phyloP scores from a whole-genome alignment of 2,113 vertebrate species.

The Oplegnathus fasciatus region DNA sequence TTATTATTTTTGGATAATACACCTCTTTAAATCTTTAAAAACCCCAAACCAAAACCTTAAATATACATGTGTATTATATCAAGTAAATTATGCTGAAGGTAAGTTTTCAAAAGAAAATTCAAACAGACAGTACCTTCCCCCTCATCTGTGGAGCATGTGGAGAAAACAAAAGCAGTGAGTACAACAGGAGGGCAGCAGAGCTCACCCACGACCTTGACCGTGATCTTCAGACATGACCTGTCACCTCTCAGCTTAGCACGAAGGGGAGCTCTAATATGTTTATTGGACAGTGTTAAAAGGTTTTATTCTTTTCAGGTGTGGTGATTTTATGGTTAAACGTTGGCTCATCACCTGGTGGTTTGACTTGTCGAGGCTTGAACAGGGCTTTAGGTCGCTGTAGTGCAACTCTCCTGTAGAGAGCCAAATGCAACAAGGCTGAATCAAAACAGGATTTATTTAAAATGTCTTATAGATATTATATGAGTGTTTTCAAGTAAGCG shows the following conservation, averaged over 20 bases:
- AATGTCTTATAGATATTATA: neutral
- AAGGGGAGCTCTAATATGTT: conserved; percentile 31
- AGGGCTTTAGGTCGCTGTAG: conserved; percentile 89
- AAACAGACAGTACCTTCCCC: conserved; percentile 52
- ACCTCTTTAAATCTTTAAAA: conserved; percentile 37
- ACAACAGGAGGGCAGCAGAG: conserved; percentile 10
- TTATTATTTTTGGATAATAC: conserved; percentile 26
- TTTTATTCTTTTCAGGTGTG: conserved; percentile 54
- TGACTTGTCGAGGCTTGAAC: conserved; percentile 86
- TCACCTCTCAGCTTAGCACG: conserved; percentile 34
- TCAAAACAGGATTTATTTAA: neutral
- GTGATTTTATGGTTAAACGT: conserved; percentile 36
- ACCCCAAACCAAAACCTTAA: conserved; percentile 31
- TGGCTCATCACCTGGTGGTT: conserved; percentile 88
- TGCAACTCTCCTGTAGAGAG: conserved; percentile 89
- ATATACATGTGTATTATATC: conserved; percentile 18
- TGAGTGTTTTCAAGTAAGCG: neutral
- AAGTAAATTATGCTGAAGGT: conserved; percentile 20
- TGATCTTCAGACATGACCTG: conserved; percentile 49
- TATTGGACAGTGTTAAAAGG: conserved; percentile 51
- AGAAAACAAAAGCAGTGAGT: conserved; percentile 59
- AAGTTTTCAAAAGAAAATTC: conserved; percentile 32
- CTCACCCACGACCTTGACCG: conserved; percentile 34
- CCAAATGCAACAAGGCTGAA: conserved; percentile 35
- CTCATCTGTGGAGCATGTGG: conserved; percentile 76